phyloP scores from a whole-genome alignment of 2,113 vertebrate genomes.

The Archilochus colubris region DNA sequence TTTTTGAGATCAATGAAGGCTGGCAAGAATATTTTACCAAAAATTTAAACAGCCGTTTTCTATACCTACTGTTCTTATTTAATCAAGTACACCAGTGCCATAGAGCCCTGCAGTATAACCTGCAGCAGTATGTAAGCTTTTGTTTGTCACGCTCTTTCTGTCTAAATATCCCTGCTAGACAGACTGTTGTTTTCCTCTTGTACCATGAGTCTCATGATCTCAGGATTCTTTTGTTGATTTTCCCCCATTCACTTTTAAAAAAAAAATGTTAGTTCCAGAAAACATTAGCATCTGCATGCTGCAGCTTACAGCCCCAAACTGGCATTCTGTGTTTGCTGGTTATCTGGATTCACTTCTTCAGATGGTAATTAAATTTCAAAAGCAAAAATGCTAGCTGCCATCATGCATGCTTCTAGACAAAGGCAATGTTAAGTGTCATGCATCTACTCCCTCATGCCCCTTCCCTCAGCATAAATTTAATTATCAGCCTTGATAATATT shows the following conservation, averaged over 20 bases:
- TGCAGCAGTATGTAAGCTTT: background rate
- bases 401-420: background rate
- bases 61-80: background rate
- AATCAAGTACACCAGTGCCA: background rate
- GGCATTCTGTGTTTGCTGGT: background rate
- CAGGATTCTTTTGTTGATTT: background rate
- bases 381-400: background rate
- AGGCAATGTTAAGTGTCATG: background rate
- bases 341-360: background rate
- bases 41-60: slow-evolving; percentile 9
- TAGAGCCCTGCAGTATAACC: background rate
- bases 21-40: background rate
- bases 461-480: background rate
- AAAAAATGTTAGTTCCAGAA: background rate
- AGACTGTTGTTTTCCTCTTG: background rate
- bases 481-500: background rate
- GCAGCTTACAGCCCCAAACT: background rate
- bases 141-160: background rate
- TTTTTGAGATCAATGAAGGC: background rate
- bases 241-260: background rate
- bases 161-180: background rate
- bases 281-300: background rate
- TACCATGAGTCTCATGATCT: background rate
- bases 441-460: too few relatives aligned
- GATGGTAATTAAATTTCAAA: background rate